phyloP scores from a whole-genome alignment of 2,113 vertebrate species.

The Syngnathus typhle region DNA sequence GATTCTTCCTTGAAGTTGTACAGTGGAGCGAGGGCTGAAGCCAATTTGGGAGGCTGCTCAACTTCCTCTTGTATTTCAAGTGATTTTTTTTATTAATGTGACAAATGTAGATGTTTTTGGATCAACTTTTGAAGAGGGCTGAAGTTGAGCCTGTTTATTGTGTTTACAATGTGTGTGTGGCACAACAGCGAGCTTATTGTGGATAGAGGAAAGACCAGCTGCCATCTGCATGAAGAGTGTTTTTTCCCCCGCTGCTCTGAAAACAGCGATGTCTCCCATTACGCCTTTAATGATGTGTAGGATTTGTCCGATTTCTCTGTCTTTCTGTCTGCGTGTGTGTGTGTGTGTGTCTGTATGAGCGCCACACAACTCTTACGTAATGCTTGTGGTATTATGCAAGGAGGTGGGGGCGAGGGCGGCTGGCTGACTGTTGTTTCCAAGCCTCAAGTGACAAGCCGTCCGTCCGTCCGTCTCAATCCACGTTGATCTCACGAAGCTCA shows the following conservation, averaged over 20 bases:
- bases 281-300: conserved; percentile 45
- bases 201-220: conserved; percentile 38
- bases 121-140: background rate
- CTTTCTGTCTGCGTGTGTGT: conserved; percentile 7
- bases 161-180: background rate
- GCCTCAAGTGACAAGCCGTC: conserved; percentile 25
- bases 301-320: conserved; percentile 40
- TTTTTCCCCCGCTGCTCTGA: conserved; percentile 42
- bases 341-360: conserved; percentile 10
- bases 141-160: background rate
- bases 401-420: background rate
- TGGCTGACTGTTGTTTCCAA: conserved; percentile 21
- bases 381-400: conserved; percentile 40
- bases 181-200: conserved; percentile 26
- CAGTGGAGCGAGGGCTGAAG: too few species aligned
- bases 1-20: background rate
- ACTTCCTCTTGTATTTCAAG: too few species aligned
- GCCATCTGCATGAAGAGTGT: conserved; percentile 29
- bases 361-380: conserved; percentile 41
- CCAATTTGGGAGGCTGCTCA: too few species aligned
- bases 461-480: conserved; percentile 39
- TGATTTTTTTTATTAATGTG: background rate
- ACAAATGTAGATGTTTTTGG: background rate
- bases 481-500: conserved; percentile 28
- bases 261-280: conserved; percentile 19